These are phyloP conservation scores for Cyclophora punctaria DNA, from an alignment of 2,888 invertebrate species.

Conservation along the genomic window DNA sequence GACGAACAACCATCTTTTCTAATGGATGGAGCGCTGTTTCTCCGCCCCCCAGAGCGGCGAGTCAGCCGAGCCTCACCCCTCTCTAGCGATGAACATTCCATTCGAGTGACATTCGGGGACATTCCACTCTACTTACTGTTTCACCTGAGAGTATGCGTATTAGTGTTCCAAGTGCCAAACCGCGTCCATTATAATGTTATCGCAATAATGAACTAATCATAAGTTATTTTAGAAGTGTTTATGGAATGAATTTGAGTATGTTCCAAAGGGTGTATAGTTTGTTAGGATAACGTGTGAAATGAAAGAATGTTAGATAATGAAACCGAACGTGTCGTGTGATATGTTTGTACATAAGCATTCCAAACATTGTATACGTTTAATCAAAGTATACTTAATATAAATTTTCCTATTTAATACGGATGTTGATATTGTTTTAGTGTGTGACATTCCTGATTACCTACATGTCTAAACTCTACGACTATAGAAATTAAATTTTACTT, in stretches of 20 bases:
- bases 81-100: conserved; percentile 17
- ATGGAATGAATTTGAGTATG: conserved; percentile 25
- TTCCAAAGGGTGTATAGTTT: conserved; percentile 33
- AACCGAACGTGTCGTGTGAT: conserved; percentile 45
- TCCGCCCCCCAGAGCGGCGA: conserved; percentile 19
- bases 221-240: conserved; percentile 41
- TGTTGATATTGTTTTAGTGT: conserved; percentile 1
- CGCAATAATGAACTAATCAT: conserved; percentile 41
- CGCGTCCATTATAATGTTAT: conserved; percentile 59
- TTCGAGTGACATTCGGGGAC: conserved; percentile 24
- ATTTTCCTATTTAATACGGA: conserved; percentile 13
- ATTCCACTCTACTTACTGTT: conserved; percentile 22
- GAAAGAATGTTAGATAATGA: conserved; percentile 10
- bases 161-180: conserved; percentile 53
- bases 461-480: background rate
- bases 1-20: conserved; percentile 79
- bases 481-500: conserved; percentile 7
- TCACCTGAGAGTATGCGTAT: conserved; percentile 25
- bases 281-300: conserved; percentile 24
- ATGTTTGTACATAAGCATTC: conserved; percentile 55
- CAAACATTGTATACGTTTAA: conserved; percentile 55
- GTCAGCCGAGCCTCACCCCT: conserved; percentile 5
- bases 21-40: conserved; percentile 54
- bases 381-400: conserved; percentile 39
- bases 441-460: background rate